Percentiles rank a stretch among this genome's conserved stretches.
These are phyloP conservation scores for Pachypeltis micranthus DNA, from an alignment of 1,140 invertebrate species.

Conservation along the genomic window DNA sequence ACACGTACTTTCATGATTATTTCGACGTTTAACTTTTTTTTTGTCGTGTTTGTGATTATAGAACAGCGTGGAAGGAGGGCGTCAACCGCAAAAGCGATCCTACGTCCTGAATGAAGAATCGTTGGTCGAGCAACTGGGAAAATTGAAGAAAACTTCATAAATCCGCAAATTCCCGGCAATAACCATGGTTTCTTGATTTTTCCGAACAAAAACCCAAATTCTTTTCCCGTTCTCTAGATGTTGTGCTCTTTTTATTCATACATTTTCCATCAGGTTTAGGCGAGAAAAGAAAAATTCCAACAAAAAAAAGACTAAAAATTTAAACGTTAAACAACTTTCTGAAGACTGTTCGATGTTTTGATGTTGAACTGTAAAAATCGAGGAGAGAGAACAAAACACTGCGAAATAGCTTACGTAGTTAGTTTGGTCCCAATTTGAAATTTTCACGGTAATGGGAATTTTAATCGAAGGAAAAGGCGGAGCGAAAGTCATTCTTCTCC, in stretches of 20 bases:
- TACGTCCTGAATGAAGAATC: constrained; percentile 24
- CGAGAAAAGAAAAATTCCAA: not conserved
- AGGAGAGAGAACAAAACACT: constrained; percentile 16
- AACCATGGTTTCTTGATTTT: not conserved
- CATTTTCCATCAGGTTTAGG: not conserved
- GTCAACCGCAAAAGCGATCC: constrained; percentile 22
- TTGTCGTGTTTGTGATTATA: no score
- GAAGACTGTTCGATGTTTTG: constrained; percentile 2
- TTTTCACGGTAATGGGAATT: not conserved
- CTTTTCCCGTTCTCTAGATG: not conserved
- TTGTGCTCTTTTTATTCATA: not conserved
- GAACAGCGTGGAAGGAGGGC: constrained; percentile 11
- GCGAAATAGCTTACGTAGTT: constrained; percentile 12
- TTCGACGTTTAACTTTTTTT: no score
- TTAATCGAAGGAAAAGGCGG: not conserved
- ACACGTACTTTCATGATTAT: no score
- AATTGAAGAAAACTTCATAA: constrained; percentile 24
- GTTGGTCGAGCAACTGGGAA: constrained; percentile 22
- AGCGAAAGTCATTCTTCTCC: not conserved
- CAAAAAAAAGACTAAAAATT: not conserved
- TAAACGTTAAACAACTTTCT: no score
- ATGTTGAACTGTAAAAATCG: constrained; percentile 5
- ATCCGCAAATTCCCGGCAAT: not conserved
- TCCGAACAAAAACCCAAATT: not conserved
- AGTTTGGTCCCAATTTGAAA: constrained; percentile 5